Conservation (phyloP, 2,797 vertebrate species). For the Tapirus indicus region DNA sequence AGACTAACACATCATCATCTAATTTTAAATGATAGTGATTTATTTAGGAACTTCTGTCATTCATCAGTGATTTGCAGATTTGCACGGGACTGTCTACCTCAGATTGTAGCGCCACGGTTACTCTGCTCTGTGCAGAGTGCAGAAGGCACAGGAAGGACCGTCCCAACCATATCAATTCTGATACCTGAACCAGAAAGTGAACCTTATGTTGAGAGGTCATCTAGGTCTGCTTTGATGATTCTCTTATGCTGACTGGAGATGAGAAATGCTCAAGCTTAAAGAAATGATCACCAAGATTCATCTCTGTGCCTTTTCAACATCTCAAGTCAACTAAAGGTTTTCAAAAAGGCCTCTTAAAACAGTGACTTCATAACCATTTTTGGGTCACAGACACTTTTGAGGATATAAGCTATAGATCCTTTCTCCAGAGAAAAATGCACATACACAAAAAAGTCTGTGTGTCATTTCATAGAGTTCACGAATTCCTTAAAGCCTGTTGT, state of each 20-base stretch:
- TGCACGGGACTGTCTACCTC: not conserved
- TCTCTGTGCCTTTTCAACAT: slow-evolving; percentile 55
- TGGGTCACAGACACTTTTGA: slow-evolving; percentile 20
- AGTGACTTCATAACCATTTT: slow-evolving; percentile 34
- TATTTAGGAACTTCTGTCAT: not conserved
- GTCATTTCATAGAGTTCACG: not conserved
- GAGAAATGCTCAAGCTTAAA: not conserved
- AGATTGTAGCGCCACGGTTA: not conserved
- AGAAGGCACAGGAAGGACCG: slow-evolving; percentile 43
- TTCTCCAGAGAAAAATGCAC: slow-evolving; percentile 37
- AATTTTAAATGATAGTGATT: not conserved
- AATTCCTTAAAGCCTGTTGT: not conserved
- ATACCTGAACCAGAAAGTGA: not conserved
- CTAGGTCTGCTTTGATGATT: slow-evolving; percentile 37
- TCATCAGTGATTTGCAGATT: not conserved
- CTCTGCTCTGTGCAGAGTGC: not conserved
- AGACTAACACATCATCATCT: slow-evolving; percentile 7
- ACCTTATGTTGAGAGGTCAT: not conserved
- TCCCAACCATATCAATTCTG: not conserved
- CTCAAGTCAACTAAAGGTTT: slow-evolving; percentile 50
- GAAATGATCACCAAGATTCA: slow-evolving; percentile 40
- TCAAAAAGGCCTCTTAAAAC: slow-evolving; percentile 50
- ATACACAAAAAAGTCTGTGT: not conserved
- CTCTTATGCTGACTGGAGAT: slow-evolving; percentile 56
- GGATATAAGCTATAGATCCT: not conserved